Evolutionary conservation across 2,888 invertebrate species (phyloP), one percentile per base, ranked within the genome.

Genomic region (Candidula unifasciata): DNA sequence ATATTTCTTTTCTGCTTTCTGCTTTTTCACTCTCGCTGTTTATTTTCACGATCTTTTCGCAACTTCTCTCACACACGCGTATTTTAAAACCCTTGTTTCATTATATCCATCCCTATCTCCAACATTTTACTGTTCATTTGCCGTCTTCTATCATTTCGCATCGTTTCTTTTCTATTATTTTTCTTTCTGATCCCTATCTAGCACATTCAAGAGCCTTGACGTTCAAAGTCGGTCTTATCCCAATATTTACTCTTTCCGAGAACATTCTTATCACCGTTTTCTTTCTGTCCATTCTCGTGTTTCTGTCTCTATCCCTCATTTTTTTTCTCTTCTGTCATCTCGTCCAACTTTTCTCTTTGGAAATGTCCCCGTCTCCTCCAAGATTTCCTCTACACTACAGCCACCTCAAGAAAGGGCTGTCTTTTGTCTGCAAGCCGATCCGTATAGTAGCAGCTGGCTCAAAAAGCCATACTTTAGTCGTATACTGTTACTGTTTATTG

Each of bases 211-310:
- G n/a, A 44, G 44, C 24, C 44, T 3, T 6, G 13, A 5, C 6
- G 37, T 24, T 73, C 73, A 44, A 13, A 44, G 24, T 73, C 44
- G 37, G 44, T n/a, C 73, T 24, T 52, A 10, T 6, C 44, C 73
- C 44, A 73, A 73, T 73, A 73, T 73, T 73, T 44, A 73, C 73
- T 73, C 24, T 44, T 52, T 44, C 13, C 44, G 18, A 8, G 33
- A 69, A 35, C 35, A 69, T 33, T 37, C 37, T 21, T 69, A 37
- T 37, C 69, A 0, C 35, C 35, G 21, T 68, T 68, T 68, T 24
- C 69, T 69, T 35, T 44, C 44, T 44, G 44, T 44, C 44, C 44
- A 44, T 44, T 44, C 13, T 44, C 44, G 44, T 44, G 44, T 44
- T 1, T 13, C 13, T 44, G 44, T 44, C 44, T 44, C 13, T 44